Evolutionary conservation across 2,113 vertebrate species (phyloP).

Genomic region (Gasterosteus nipponicus): DNA sequence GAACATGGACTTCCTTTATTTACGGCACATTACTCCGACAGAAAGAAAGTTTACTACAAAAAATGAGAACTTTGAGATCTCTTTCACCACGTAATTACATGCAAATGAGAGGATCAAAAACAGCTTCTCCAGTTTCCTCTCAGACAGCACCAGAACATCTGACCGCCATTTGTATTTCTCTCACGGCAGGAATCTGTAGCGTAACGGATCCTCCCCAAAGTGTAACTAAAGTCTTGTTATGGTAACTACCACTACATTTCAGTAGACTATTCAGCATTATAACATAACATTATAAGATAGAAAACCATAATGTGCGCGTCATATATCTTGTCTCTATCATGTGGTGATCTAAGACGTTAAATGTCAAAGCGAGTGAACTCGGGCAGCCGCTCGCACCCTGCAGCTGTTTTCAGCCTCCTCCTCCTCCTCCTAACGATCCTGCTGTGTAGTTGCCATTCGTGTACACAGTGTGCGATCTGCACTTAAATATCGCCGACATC

Average conservation of each 20-base stretch:
- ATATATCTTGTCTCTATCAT: neutral
- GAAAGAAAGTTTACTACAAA: neutral
- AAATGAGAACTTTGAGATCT: constrained; percentile 13
- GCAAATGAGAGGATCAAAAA: constrained; percentile 2
- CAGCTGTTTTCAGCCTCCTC: constrained; percentile 26
- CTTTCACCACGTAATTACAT: neutral
- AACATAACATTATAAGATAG: neutral
- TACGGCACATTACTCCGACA: neutral
- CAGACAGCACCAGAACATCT: neutral
- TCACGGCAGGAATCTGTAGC: neutral
- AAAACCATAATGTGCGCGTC: neutral
- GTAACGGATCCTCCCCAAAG: neutral
- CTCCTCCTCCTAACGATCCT: constrained; percentile 12
- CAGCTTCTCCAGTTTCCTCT: neutral
- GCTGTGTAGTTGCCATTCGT: constrained; percentile 18
- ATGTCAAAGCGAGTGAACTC: constrained; percentile 23
- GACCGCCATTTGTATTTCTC: neutral
- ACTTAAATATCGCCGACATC: constrained; percentile 33
- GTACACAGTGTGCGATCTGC: constrained; percentile 37
- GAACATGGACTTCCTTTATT: constrained; percentile 12
- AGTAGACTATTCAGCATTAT: neutral
- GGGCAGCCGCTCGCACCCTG: neutral
- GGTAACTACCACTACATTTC: neutral
- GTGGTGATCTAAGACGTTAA: neutral
- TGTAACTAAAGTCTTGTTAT: neutral